Conservation (phyloP, 2,888 invertebrate genomes). For the Aethes cnicana region DNA sequence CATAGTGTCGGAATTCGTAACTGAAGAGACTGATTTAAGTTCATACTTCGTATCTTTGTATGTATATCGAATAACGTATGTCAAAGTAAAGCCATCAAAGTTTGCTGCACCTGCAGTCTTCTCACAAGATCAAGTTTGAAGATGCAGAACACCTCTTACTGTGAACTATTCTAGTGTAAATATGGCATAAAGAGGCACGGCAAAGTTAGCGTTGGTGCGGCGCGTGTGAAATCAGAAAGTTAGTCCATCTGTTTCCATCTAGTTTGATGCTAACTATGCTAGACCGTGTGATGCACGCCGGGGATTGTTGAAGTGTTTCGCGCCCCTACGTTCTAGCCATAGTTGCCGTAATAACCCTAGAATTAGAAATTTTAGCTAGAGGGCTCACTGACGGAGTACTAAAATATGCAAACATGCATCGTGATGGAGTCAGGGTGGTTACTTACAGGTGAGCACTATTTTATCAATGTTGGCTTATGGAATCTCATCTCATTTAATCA, state of each 20-base stretch:
- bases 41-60: too few species aligned
- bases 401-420: constrained; percentile 7
- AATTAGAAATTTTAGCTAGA: constrained; percentile 17
- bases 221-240: constrained; percentile 50
- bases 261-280: constrained; percentile 51
- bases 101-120: too few species aligned
- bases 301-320: constrained; percentile 40
- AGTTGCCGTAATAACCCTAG: constrained; percentile 24
- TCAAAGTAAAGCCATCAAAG: too few species aligned
- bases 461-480: too few species aligned
- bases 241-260: constrained; percentile 47
- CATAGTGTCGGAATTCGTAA: too few species aligned
- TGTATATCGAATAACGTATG: too few species aligned
- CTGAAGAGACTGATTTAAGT: too few species aligned
- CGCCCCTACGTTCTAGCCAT: constrained; percentile 9
- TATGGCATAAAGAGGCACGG: constrained; percentile 35
- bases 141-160: constrained; percentile 13
- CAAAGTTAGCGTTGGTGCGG: constrained; percentile 42
- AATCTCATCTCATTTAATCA: too few species aligned
- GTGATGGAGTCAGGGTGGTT: constrained; percentile 2
- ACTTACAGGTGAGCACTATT: too few species aligned
- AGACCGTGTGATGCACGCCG: constrained; percentile 29
- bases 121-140: constrained; percentile 1
- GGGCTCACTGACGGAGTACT: not conserved
- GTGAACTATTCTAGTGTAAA: constrained; percentile 13